Percentiles rank a stretch among this genome's conserved stretches.
phyloP scores from a whole-genome alignment of 2,797 vertebrate species.

The Phoeniculus purpureus region DNA sequence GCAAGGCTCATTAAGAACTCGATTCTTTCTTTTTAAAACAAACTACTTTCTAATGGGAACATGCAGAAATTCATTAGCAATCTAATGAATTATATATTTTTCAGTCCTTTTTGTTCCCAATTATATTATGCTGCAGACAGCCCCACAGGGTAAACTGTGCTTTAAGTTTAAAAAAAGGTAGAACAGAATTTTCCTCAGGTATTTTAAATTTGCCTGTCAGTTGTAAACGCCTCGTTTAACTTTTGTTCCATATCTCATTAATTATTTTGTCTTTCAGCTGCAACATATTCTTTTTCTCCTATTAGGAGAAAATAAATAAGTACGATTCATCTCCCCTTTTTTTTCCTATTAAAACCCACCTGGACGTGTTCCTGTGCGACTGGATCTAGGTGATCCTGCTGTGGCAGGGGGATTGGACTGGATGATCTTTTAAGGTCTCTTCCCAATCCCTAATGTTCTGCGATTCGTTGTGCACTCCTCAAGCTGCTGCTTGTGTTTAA shows the following conservation, averaged over 20 bases:
- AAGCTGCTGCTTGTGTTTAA: neutral
- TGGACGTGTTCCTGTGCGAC: too few species aligned
- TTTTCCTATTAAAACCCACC: too few species aligned
- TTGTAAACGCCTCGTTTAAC: conserved; percentile 7
- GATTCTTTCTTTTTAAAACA: conserved; percentile 32
- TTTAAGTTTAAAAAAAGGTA: conserved; percentile 32
- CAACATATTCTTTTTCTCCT: neutral
- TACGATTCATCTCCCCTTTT: neutral
- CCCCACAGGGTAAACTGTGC: conserved; percentile 3
- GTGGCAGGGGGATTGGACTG: too few species aligned
- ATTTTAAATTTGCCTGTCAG: neutral
- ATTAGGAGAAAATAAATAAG: neutral
- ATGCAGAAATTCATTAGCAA: conserved; percentile 37
- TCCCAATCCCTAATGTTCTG: too few species aligned
- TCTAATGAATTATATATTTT: conserved; percentile 26
- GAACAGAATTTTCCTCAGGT: conserved; percentile 17
- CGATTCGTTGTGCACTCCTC: neutral
- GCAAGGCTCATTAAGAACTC: conserved; percentile 26
- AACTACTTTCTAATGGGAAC: conserved; percentile 41
- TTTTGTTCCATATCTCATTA: neutral
- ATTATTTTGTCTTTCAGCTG: neutral
- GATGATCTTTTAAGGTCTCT: too few species aligned
- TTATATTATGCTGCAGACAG: conserved; percentile 3
- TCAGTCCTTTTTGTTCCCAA: conserved; percentile 17
- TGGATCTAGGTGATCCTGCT: too few species aligned